A percentile compares a stretch with the other conserved stretches of the same genome.
phyloP scores from a whole-genome alignment of 2,888 invertebrate genomes.

The Ariolimax columbianus region DNA sequence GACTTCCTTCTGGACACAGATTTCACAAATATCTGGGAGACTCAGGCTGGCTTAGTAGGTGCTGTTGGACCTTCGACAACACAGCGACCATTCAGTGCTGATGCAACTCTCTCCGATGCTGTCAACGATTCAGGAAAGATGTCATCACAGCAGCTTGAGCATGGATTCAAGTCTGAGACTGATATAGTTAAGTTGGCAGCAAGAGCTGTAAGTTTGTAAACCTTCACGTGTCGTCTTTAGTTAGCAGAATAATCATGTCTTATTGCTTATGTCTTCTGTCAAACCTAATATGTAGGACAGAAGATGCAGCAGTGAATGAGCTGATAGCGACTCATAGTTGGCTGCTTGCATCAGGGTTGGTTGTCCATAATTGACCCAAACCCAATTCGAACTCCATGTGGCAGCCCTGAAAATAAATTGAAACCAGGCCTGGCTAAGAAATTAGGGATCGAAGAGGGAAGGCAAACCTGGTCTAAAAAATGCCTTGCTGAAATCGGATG shows the following conservation, averaged over 20 bases:
- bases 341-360: too few relatives aligned
- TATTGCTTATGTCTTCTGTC: neutral
- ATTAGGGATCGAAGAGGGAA: too few relatives aligned
- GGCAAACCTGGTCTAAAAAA: too few relatives aligned
- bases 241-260: neutral
- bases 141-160: constrained; percentile 38
- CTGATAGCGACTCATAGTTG: too few relatives aligned
- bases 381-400: too few relatives aligned
- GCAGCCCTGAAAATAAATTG: too few relatives aligned
- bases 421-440: too few relatives aligned
- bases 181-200: constrained; percentile 81
- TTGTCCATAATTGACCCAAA: too few relatives aligned
- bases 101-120: constrained; percentile 43
- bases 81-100: constrained; percentile 46
- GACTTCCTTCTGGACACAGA: constrained; percentile 70
- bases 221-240: neutral
- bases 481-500: too few relatives aligned
- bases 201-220: constrained; percentile 80
- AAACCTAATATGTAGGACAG: too few relatives aligned
- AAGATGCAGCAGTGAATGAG: too few relatives aligned
- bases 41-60: constrained; percentile 8
- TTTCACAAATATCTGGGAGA: constrained; percentile 60
- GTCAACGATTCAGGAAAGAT: constrained; percentile 44
- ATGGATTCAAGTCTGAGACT: constrained; percentile 58
- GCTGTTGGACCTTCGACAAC: neutral